phyloP scores from a whole-genome alignment of 2,888 invertebrate species.

The Epistrophe grossulariae region DNA sequence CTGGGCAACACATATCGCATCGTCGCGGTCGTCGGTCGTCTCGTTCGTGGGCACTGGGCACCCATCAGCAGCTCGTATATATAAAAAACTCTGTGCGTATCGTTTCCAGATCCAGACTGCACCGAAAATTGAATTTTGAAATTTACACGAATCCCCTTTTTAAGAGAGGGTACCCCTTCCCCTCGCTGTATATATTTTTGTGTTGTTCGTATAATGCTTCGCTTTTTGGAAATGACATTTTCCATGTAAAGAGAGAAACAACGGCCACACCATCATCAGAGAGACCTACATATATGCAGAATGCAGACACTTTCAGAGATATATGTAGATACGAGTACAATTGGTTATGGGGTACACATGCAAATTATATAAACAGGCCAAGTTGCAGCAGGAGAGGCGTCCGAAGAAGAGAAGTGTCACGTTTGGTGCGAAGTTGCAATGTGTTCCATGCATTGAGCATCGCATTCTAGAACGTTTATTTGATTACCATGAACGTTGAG shows the following conservation, averaged over 20 bases:
- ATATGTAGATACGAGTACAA: slow-evolving; percentile 29
- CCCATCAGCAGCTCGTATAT: slow-evolving; percentile 51
- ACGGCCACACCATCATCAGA: slow-evolving; percentile 8
- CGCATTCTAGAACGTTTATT: slow-evolving; percentile 62
- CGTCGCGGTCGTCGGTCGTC: background rate
- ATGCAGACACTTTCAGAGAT: background rate
- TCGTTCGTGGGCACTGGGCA: too few relatives aligned
- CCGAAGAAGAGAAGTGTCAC: slow-evolving; percentile 65
- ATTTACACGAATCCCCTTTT: slow-evolving; percentile 66
- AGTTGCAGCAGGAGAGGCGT: slow-evolving; percentile 25
- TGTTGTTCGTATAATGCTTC: background rate
- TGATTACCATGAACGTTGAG: slow-evolving; percentile 62
- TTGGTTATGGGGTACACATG: slow-evolving; percentile 28
- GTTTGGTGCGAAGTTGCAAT: slow-evolving; percentile 68
- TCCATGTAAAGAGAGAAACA: slow-evolving; percentile 34
- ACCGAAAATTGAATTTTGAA: slow-evolving; percentile 74
- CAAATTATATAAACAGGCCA: slow-evolving; percentile 56
- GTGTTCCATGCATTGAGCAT: slow-evolving; percentile 1
- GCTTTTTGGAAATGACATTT: slow-evolving; percentile 63
- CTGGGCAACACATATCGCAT: slow-evolving; percentile 14
- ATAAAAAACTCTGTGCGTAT: slow-evolving; percentile 58
- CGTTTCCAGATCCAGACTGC: slow-evolving; percentile 9
- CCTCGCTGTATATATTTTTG: background rate
- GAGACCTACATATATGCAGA: background rate
- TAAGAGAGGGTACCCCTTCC: slow-evolving; percentile 2